Conservation (phyloP, 2,797 vertebrate species). For the Macrochelys suwanniensis region DNA sequence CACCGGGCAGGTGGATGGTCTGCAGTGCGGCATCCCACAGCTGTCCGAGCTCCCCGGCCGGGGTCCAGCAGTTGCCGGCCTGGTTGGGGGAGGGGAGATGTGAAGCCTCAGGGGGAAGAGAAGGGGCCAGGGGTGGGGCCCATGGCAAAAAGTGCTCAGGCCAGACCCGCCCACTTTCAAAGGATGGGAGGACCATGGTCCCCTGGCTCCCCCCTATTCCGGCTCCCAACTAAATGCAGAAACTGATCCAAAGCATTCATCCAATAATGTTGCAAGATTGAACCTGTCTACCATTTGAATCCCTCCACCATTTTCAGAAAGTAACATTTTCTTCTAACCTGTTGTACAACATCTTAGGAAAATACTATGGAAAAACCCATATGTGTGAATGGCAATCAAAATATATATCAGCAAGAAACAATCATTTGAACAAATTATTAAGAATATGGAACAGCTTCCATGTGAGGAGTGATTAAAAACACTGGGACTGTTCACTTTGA, state of each 20-base stretch:
- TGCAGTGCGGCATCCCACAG: too few species aligned
- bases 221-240: not conserved
- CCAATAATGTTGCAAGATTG: not conserved
- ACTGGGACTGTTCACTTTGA: not conserved
- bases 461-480: not conserved
- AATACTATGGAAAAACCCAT: not conserved
- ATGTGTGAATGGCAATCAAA: not conserved
- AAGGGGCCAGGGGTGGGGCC: too few species aligned
- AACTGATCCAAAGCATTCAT: not conserved
- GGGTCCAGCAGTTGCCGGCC: too few species aligned
- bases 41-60: too few species aligned
- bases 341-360: not conserved
- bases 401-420: not conserved
- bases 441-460: not conserved
- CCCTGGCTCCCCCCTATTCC: too few species aligned
- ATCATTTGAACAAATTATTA: not conserved
- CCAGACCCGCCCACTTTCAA: too few species aligned
- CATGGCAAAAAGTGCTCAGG: too few species aligned
- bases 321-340: not conserved
- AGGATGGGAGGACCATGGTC: too few species aligned
- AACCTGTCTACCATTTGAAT: not conserved
- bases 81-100: too few species aligned
- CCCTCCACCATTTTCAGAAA: not conserved
- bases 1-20: too few species aligned
- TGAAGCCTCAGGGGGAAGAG: too few species aligned